These are phyloP conservation scores for Synanthedon andrenaeformis DNA, from an alignment of 2,888 invertebrate genomes.

Conservation along the genomic window DNA sequence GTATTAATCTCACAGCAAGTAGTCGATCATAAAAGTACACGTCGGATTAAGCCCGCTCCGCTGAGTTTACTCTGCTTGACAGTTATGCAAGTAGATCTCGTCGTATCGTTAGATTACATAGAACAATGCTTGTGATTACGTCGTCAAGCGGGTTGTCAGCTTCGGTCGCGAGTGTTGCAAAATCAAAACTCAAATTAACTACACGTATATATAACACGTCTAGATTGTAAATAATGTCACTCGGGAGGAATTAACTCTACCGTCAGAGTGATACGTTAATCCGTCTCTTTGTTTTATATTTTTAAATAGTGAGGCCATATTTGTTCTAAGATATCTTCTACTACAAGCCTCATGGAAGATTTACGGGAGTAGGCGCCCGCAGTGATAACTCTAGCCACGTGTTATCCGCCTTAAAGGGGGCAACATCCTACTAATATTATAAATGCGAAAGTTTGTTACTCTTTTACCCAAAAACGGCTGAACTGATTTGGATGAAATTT, in stretches of 20 bases:
- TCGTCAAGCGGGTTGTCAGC: constrained; percentile 58
- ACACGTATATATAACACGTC: constrained; percentile 36
- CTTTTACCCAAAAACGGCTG: too few relatives aligned
- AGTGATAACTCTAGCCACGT: constrained; percentile 59
- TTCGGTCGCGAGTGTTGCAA: constrained; percentile 44
- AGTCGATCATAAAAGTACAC: constrained; percentile 54
- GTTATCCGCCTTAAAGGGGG: constrained; percentile 50
- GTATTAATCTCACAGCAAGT: constrained; percentile 45
- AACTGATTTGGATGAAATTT: too few relatives aligned
- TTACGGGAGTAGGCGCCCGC: constrained; percentile 61
- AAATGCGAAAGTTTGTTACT: too few relatives aligned
- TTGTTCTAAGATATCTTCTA: constrained; percentile 65
- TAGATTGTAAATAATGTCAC: constrained; percentile 63
- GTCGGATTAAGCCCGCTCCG: constrained; percentile 54
- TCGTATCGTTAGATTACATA: constrained; percentile 60
- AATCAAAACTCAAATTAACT: constrained; percentile 60
- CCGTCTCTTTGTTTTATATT: constrained; percentile 66
- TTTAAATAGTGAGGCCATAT: constrained; percentile 68
- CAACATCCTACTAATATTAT: too few relatives aligned
- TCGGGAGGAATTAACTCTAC: constrained; percentile 40
- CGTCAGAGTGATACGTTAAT: constrained; percentile 61
- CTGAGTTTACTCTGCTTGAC: constrained; percentile 51
- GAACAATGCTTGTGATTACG: constrained; percentile 63
- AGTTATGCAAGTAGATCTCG: constrained; percentile 64
- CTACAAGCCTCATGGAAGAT: constrained; percentile 55